Conservation (phyloP, 2,888 invertebrate genomes). For the Abrostola triplasia region DNA sequence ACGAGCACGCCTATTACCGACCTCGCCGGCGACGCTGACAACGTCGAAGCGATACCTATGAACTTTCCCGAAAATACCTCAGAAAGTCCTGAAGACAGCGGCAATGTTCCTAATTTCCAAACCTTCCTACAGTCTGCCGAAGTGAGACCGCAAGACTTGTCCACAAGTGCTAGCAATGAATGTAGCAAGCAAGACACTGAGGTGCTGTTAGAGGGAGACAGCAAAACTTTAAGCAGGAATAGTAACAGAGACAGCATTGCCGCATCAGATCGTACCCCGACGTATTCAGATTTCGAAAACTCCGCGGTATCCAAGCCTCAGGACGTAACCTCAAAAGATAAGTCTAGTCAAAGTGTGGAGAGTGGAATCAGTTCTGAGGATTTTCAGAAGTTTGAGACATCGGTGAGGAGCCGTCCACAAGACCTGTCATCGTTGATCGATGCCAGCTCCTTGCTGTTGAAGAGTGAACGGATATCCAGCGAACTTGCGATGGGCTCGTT, state of each 20-base stretch:
- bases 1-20: constrained; percentile 79
- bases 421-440: constrained; percentile 76
- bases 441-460: constrained; percentile 72
- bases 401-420: constrained; percentile 72
- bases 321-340: constrained; percentile 66
- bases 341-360: constrained; percentile 71
- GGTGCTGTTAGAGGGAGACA: constrained; percentile 68
- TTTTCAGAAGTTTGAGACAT: constrained; percentile 75
- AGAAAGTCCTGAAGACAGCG: constrained; percentile 56
- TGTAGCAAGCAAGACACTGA: constrained; percentile 61
- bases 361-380: constrained; percentile 74
- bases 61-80: constrained; percentile 58
- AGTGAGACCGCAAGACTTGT: constrained; percentile 74
- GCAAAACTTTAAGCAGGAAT: constrained; percentile 63
- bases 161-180: constrained; percentile 59
- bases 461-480: constrained; percentile 72
- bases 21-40: constrained; percentile 48
- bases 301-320: constrained; percentile 74
- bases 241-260: constrained; percentile 64
- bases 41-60: constrained; percentile 65
- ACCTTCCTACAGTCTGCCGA: constrained; percentile 75
- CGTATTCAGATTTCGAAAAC: constrained; percentile 76
- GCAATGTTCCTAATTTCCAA: constrained; percentile 70
- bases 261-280: constrained; percentile 65
- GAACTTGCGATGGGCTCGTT: constrained; percentile 62